Percentiles rank a stretch among this genome's conserved stretches.
Conservation (phyloP, 2,888 invertebrate species). For the Aspidiotus destructor region DNA sequence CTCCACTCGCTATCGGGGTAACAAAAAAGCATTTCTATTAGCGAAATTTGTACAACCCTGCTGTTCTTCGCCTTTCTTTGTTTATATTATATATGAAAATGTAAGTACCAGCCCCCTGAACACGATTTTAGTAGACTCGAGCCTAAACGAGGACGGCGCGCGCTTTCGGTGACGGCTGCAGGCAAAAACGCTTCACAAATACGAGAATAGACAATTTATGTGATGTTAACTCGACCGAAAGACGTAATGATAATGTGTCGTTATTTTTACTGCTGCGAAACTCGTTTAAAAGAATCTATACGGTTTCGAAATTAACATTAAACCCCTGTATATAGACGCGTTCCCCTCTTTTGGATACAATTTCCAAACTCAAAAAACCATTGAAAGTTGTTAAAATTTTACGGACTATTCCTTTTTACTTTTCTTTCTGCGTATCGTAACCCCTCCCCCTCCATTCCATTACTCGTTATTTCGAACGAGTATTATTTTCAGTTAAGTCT, state of each 20-base stretch:
- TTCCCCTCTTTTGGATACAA: neutral
- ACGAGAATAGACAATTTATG: conserved; percentile 2
- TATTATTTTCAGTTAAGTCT: no score
- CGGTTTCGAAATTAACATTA: conserved; percentile 10
- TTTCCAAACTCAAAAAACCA: neutral
- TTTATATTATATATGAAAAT: neutral
- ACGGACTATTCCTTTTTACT: neutral
- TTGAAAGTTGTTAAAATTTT: conserved; percentile 2
- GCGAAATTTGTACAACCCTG: neutral
- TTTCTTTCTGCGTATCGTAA: neutral
- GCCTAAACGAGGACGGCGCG: neutral
- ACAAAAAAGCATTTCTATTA: neutral
- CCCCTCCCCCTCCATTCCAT: neutral
- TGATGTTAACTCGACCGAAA: conserved; percentile 12
- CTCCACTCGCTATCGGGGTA: neutral
- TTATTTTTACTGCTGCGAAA: conserved; percentile 11
- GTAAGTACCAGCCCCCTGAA: neutral
- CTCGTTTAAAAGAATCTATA: conserved; percentile 10
- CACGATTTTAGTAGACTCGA: neutral
- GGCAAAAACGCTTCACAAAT: neutral
- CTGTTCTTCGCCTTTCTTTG: neutral
- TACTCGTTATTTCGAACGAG: no score
- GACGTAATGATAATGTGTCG: conserved; percentile 14
- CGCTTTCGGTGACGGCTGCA: neutral
- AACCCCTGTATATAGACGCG: neutral